Evolutionary conservation across 2,797 vertebrate genomes (phyloP).

Genomic region (Nasua narica): DNA sequence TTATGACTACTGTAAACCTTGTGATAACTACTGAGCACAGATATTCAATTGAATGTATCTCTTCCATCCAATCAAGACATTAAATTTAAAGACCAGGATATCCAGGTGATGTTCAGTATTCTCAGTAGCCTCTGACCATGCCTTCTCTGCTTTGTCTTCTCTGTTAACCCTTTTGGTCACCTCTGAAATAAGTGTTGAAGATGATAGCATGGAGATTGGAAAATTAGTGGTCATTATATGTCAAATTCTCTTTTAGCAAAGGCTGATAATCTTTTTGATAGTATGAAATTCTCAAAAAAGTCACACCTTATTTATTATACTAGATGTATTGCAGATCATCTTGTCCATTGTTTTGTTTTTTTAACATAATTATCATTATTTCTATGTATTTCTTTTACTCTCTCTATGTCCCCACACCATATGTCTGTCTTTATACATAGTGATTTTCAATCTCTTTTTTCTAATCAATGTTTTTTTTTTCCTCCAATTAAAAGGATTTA

Average conservation of each 20-base stretch:
- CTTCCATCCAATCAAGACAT: neutral
- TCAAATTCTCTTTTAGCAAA: neutral
- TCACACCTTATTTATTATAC: neutral
- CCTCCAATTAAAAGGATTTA: constrained; percentile 21
- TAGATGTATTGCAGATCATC: neutral
- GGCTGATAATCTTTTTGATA: neutral
- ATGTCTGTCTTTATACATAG: neutral
- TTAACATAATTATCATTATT: neutral
- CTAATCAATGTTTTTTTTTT: neutral
- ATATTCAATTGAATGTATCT: neutral
- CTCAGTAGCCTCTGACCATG: neutral
- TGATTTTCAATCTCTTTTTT: constrained; percentile 7
- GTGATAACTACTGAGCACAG: neutral
- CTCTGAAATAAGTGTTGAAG: neutral
- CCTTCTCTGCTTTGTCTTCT: neutral
- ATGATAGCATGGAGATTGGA: neutral
- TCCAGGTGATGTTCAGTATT: neutral
- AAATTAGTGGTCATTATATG: neutral
- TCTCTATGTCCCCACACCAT: neutral
- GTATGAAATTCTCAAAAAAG: neutral
- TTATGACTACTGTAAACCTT: neutral
- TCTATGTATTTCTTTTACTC: neutral
- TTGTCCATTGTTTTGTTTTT: neutral
- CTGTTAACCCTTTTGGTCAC: neutral
- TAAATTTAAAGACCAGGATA: neutral